Base-by-base conservation (phyloP, 2,113 vertebrate species). In the Athene noctua region DNA sequence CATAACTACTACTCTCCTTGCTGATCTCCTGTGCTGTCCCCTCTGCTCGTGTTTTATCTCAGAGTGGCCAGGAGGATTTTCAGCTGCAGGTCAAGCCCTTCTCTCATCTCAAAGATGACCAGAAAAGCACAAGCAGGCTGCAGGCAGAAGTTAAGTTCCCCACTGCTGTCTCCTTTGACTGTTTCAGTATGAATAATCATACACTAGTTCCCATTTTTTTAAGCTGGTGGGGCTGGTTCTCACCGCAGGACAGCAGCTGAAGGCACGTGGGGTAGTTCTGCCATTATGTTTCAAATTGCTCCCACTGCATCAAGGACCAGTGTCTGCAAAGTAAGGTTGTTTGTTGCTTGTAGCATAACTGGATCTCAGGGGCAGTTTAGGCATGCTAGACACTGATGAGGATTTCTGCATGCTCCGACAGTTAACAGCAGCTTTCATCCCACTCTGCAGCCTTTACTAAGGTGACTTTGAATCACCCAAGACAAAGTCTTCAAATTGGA, bases 171-270 rank as follows among this genome's bases (percentile, higher is more conserved):
- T 79, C 55, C 17, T 91, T 27, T 49, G 72, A 32, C 65, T 46
- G 70, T 95, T 97, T 94, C 96, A 80, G 44, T 75, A 92, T 94
- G 86, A 96, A 74, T 81, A 86, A 68, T 44, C 13, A 26, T 23
- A 36, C 8, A 10, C 34, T 32, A 47, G 73, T 89, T 97, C 92
- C 86, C 7, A 0, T 80, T 96, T 87, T 87, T 49, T 68, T 15
- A 63, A 54, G 68, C 57, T 38, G 32, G 11, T 5, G 8, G 47
- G 49, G 84, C 29, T 4, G 3, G 54, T 36, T 86, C 44, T 65
- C 29, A 15, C 16, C 2, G 3, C 77, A 84, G 77, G 68, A 30
- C 68, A 90, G 72, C 1, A 0, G 94, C 73, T 79, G 55, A 94
- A 38, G 58, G 49, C 23, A 85, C 52, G n/a, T 0, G 25, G 57